phyloP scores from a whole-genome alignment of 2,888 invertebrate species.

The Lycophotia porphyrea region DNA sequence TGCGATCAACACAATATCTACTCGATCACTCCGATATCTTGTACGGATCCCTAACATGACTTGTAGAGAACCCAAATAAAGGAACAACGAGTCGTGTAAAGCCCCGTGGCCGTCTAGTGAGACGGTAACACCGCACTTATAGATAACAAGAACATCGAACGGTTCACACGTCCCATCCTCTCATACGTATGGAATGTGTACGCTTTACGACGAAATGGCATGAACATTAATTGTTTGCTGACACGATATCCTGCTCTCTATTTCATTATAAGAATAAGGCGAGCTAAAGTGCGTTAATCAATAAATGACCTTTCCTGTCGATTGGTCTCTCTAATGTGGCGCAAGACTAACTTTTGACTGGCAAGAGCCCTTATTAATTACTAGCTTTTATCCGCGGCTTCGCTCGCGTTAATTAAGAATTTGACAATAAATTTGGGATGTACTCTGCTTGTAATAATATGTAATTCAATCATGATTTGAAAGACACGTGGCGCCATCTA shows the following conservation, averaged over 20 bases:
- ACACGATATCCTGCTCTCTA: constrained; percentile 19
- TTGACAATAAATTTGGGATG: too few relatives aligned
- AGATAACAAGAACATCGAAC: constrained; percentile 32
- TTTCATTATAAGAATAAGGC: too few relatives aligned
- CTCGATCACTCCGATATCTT: neutral
- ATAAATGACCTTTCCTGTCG: too few relatives aligned
- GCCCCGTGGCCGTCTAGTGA: neutral
- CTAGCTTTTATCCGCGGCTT: too few relatives aligned
- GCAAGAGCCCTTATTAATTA: too few relatives aligned
- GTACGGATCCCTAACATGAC: neutral
- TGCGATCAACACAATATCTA: neutral
- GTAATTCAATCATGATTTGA: too few relatives aligned
- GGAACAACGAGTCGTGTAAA: neutral
- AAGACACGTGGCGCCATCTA: too few relatives aligned
- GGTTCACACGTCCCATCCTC: neutral
- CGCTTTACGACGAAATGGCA: constrained; percentile 1
- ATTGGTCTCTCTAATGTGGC: neutral
- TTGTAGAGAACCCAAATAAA: constrained; percentile 11
- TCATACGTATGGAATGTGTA: neutral
- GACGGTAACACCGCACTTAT: constrained; percentile 41
- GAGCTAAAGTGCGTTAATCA: too few relatives aligned
- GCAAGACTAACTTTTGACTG: too few relatives aligned
- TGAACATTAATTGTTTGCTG: constrained; percentile 31
- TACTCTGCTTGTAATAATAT: too few relatives aligned
- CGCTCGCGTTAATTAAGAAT: too few relatives aligned